Conservation (phyloP, 2,113 vertebrate genomes). For the Pachyramphus minor region DNA sequence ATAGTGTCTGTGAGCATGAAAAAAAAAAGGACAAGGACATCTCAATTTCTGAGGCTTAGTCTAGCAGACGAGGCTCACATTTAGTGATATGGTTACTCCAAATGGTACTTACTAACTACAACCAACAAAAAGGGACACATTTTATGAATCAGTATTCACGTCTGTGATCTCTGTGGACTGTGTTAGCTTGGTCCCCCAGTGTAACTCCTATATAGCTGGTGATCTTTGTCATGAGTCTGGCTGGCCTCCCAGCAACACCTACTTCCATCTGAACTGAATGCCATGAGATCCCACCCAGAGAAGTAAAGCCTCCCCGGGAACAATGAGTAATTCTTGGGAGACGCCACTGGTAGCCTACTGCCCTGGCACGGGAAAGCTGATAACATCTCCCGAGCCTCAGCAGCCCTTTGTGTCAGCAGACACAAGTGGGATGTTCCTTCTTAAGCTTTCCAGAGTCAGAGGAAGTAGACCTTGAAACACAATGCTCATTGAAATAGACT, state of each 20-base stretch:
- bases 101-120: neutral
- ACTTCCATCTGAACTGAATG: slow-evolving; percentile 71
- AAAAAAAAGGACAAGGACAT: neutral
- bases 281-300: slow-evolving; percentile 77
- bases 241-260: slow-evolving; percentile 72
- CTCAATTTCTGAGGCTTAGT: neutral
- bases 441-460: slow-evolving; percentile 68
- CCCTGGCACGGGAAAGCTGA: slow-evolving; percentile 75
- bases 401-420: slow-evolving; percentile 77
- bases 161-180: neutral
- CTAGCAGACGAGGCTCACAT: neutral
- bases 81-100: neutral
- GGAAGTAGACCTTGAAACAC: slow-evolving; percentile 80
- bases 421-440: slow-evolving; percentile 81
- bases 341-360: slow-evolving; percentile 77
- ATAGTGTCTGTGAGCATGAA: neutral
- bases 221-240: slow-evolving; percentile 62
- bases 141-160: slow-evolving; percentile 12
- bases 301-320: slow-evolving; percentile 71
- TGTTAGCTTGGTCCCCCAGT: neutral
- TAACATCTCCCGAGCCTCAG: slow-evolving; percentile 77
- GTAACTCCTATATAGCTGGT: neutral
- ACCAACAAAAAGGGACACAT: neutral
- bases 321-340: slow-evolving; percentile 82
- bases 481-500: slow-evolving; percentile 78